Evolutionary conservation across 1,140 invertebrate species (phyloP).

Genomic region (Vanessa atalanta): DNA sequence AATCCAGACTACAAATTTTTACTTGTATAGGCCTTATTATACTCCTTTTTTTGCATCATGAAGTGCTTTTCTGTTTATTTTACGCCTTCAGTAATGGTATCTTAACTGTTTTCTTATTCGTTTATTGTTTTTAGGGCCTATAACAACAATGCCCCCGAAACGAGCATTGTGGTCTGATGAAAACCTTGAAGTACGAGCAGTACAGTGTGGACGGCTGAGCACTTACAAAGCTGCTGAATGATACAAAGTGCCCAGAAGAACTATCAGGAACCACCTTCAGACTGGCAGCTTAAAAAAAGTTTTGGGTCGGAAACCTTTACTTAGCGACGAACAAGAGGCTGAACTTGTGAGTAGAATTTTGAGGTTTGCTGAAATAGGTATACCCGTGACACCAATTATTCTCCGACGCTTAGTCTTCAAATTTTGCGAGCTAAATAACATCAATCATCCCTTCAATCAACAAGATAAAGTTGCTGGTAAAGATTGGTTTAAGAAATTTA

Average conservation of each 20-base stretch:
- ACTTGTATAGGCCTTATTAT: constrained; percentile 29
- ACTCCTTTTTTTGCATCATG: constrained; percentile 11
- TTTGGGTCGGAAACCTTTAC: constrained; percentile 46
- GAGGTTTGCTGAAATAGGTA: constrained; percentile 44
- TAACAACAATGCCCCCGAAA: constrained; percentile 28
- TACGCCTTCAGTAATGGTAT: background rate
- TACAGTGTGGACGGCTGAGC: constrained; percentile 36
- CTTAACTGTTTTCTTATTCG: constrained; percentile 1
- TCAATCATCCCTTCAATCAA: constrained; percentile 40
- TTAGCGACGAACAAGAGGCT: constrained; percentile 44
- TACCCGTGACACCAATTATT: constrained; percentile 47
- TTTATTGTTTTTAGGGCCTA: constrained; percentile 1
- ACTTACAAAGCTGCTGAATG: constrained; percentile 42
- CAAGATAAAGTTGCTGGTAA: constrained; percentile 26
- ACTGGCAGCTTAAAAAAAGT: constrained; percentile 29
- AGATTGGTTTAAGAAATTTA: constrained; percentile 30
- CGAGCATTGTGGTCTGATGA: constrained; percentile 34
- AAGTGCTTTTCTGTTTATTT: constrained; percentile 12
- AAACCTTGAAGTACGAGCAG: constrained; percentile 26
- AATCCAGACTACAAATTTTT: too few species aligned
- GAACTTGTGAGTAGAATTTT: constrained; percentile 46
- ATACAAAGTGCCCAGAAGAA: constrained; percentile 48
- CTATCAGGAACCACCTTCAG: constrained; percentile 42
- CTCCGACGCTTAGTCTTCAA: constrained; percentile 40
- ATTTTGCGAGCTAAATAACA: constrained; percentile 42